Percentiles rank a stretch among this genome's conserved stretches.
Conservation (phyloP, 2,888 invertebrate species). For the Deroplatys truncata region DNA sequence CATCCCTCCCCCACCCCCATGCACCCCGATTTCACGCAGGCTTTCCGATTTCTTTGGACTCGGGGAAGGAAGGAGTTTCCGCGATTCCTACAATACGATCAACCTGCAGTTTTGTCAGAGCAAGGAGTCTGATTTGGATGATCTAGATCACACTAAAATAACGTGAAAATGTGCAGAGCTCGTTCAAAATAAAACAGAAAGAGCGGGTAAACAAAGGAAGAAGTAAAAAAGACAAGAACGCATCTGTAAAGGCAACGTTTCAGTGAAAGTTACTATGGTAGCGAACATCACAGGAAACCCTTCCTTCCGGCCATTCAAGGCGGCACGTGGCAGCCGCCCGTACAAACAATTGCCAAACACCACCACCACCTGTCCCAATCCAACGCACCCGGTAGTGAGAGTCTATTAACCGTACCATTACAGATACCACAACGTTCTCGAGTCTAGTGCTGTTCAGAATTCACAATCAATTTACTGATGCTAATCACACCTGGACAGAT, state of each 20-base stretch:
- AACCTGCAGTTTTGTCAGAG: too few relatives aligned
- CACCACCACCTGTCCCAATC: not conserved
- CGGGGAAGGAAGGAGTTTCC: too few relatives aligned
- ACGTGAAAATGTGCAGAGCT: too few relatives aligned
- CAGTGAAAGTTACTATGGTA: not conserved
- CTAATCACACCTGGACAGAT: too few relatives aligned
- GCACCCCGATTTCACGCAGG: too few relatives aligned
- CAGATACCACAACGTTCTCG: not conserved
- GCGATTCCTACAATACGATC: too few relatives aligned
- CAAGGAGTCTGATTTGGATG: too few relatives aligned
- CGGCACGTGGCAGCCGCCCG: not conserved
- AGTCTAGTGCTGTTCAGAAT: not conserved
- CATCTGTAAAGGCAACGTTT: not conserved
- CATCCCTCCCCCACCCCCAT: too few relatives aligned
- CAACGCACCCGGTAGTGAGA: not conserved
- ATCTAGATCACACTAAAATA: too few relatives aligned
- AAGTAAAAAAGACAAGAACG: not conserved
- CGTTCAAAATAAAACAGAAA: not conserved
- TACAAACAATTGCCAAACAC: not conserved
- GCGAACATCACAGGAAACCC: not conserved
- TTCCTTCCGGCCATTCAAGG: not conserved
- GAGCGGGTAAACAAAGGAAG: not conserved
- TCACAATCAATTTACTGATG: too few relatives aligned
- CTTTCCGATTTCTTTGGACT: too few relatives aligned
- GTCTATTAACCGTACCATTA: not conserved